Percentiles rank a stretch among this genome's conserved stretches.
Evolutionary conservation across 2,888 invertebrate species (phyloP).

Genomic region (Plebejus argus): DNA sequence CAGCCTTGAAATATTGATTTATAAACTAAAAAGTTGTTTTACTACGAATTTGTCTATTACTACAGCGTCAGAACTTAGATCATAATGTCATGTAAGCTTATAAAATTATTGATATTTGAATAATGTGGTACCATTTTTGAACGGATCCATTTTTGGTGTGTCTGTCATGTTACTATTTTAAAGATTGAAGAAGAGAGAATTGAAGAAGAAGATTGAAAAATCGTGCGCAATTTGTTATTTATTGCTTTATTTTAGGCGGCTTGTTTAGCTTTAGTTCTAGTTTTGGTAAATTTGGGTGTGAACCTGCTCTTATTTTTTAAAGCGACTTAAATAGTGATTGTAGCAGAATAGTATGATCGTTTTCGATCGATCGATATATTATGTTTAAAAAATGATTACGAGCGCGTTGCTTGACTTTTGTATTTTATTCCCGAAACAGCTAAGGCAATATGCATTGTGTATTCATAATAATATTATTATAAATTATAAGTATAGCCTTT

Average conservation of each 20-base stretch:
- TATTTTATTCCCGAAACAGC: no score
- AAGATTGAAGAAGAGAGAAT: no score
- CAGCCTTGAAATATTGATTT: background rate
- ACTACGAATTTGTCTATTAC: background rate
- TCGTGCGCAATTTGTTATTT: slow-evolving; percentile 8
- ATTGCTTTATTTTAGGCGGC: background rate
- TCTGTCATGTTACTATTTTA: background rate
- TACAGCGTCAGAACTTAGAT: background rate
- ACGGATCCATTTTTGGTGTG: background rate
- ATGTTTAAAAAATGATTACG: no score
- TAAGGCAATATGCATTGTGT: no score
- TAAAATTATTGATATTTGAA: slow-evolving; percentile 8
- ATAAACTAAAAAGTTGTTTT: background rate
- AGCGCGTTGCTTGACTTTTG: no score
- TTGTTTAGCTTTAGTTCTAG: background rate
- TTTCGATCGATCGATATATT: no score
- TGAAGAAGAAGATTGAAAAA: slow-evolving; percentile 12
- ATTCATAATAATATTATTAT: no score
- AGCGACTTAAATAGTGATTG: background rate
- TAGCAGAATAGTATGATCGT: no score
- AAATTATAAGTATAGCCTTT: no score
- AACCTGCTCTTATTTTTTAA: background rate
- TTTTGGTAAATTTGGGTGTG: background rate
- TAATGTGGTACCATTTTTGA: background rate
- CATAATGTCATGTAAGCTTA: background rate